Evolutionary conservation across 2,888 invertebrate genomes (phyloP).

Genomic region (Tridacna gigas): DNA sequence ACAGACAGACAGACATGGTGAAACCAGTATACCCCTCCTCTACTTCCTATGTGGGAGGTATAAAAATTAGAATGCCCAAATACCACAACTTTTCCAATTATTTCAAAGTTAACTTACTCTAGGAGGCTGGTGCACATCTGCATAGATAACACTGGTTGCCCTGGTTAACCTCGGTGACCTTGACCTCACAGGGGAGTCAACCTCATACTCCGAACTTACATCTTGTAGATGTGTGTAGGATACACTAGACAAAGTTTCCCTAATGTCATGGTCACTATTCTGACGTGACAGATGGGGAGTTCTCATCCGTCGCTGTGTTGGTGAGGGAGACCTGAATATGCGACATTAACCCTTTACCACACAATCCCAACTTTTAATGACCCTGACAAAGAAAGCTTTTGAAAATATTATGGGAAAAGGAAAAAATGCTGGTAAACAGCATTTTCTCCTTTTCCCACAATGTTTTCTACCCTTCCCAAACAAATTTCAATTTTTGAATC

Average conservation of each 20-base stretch:
- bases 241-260: conserved; percentile 34
- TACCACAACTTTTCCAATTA: too few species aligned
- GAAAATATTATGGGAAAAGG: too few species aligned
- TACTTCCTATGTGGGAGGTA: too few species aligned
- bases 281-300: conserved; percentile 41
- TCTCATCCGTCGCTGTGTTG: conserved; percentile 8
- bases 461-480: too few species aligned
- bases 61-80: too few species aligned
- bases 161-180: conserved; percentile 10
- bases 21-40: too few species aligned
- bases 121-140: conserved; percentile 64
- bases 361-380: too few species aligned
- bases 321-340: conserved; percentile 4
- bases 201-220: conserved; percentile 30
- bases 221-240: conserved; percentile 42
- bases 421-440: too few species aligned
- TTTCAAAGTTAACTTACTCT: conserved; percentile 35
- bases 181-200: conserved; percentile 26
- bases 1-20: too few species aligned
- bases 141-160: conserved; percentile 52
- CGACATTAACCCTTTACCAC: background rate
- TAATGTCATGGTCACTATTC: conserved; percentile 29
- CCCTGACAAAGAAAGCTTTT: too few species aligned
- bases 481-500: too few species aligned
- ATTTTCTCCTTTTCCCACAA: too few species aligned